phyloP scores from a whole-genome alignment of 1,140 invertebrate genomes.

The Heliconius melpomene region DNA sequence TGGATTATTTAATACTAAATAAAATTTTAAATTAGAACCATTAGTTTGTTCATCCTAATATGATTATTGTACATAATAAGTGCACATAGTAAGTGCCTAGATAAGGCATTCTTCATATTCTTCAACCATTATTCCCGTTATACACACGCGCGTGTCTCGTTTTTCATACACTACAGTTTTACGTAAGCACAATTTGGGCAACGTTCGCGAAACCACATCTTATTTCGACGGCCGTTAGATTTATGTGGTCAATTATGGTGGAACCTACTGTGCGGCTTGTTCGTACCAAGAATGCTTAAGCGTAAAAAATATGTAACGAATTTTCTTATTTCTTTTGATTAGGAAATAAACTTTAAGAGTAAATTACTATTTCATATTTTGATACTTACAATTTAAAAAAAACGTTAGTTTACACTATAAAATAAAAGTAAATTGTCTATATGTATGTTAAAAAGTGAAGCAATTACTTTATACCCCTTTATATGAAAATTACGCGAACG shows the following conservation, averaged over 20 bases:
- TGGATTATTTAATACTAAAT: too few species aligned
- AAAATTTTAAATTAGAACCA: too few species aligned
- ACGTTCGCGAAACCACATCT: slow-evolving; percentile 49
- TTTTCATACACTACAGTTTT: slow-evolving; percentile 30
- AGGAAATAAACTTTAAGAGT: background rate
- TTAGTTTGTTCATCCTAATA: too few species aligned
- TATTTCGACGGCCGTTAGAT: slow-evolving; percentile 65
- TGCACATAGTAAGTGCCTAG: background rate
- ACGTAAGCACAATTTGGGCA: slow-evolving; percentile 34
- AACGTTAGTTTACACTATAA: too few species aligned
- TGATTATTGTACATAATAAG: too few species aligned
- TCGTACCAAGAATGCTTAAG: slow-evolving; percentile 26
- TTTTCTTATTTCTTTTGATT: background rate
- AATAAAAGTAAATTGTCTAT: too few species aligned
- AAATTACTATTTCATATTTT: background rate
- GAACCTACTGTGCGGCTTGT: slow-evolving; percentile 48
- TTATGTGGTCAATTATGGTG: slow-evolving; percentile 68
- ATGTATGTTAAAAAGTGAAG: too few species aligned
- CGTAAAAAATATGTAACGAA: slow-evolving; percentile 31
- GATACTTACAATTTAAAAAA: too few species aligned
- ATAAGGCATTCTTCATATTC: background rate
- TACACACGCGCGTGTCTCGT: slow-evolving; percentile 8
- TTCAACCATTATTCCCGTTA: background rate
- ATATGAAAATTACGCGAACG: too few species aligned
- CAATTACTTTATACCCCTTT: too few species aligned